Conservation (phyloP, 2,888 invertebrate species). For the Apotomis turbidana region DNA sequence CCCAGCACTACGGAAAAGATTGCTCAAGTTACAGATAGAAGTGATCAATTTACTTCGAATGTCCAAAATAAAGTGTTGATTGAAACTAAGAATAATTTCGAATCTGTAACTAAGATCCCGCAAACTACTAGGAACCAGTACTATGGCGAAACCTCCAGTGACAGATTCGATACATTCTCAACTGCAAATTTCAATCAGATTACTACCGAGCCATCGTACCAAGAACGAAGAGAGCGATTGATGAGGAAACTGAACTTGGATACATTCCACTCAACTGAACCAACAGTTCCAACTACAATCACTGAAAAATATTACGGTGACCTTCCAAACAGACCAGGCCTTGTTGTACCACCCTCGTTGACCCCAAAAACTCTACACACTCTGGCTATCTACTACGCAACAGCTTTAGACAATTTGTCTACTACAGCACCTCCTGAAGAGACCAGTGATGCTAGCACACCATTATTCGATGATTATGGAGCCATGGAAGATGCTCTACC, state of each 20-base stretch:
- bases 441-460: conserved; percentile 60
- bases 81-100: conserved; percentile 64
- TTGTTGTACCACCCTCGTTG: conserved; percentile 88
- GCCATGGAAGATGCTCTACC: conserved; percentile 80
- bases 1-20: conserved; percentile 60
- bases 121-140: conserved; percentile 59
- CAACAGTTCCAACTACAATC: conserved; percentile 67
- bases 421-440: conserved; percentile 70
- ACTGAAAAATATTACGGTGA: conserved; percentile 78
- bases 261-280: conserved; percentile 72
- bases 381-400: conserved; percentile 91
- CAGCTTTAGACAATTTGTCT: conserved; percentile 85
- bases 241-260: conserved; percentile 87
- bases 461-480: conserved; percentile 66
- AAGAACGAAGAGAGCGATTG: conserved; percentile 88
- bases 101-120: conserved; percentile 76
- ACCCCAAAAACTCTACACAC: conserved; percentile 91
- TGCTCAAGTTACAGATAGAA: conserved; percentile 59
- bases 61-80: conserved; percentile 54
- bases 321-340: conserved; percentile 81
- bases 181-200: conserved; percentile 55
- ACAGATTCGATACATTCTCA: conserved; percentile 60
- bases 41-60: conserved; percentile 50
- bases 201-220: conserved; percentile 75
- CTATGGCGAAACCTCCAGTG: conserved; percentile 60